Evolutionary conservation across 2,113 vertebrate species (phyloP).

Genomic region (Lutjanus erythropterus): DNA sequence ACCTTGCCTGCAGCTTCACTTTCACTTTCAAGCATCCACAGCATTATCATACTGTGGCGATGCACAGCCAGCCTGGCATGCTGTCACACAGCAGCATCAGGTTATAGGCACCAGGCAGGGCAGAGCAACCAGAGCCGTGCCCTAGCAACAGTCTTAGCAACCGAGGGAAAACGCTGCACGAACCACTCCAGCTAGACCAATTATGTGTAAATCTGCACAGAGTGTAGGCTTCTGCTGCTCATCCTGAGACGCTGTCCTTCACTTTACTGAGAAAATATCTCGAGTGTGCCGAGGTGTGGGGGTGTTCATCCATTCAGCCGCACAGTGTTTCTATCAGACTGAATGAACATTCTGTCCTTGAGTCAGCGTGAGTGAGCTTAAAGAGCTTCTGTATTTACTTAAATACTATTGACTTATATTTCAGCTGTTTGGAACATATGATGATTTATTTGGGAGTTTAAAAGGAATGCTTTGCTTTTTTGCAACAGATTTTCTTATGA

Average conservation of each 20-base stretch:
- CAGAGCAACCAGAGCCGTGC: constrained; percentile 50
- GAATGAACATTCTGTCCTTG: constrained; percentile 55
- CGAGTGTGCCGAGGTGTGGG: constrained; percentile 9
- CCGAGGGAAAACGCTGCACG: constrained; percentile 45
- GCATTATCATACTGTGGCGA: background rate
- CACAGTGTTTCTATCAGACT: constrained; percentile 28
- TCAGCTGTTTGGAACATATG: background rate
- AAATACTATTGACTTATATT: constrained; percentile 3
- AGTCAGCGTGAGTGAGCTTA: background rate
- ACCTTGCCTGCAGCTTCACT: constrained; percentile 16
- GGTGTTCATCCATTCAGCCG: constrained; percentile 36
- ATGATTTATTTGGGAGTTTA: background rate
- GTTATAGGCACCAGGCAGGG: constrained; percentile 47
- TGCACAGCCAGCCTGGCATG: constrained; percentile 22
- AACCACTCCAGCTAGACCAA: constrained; percentile 42
- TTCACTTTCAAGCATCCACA: constrained; percentile 23
- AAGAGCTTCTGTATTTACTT: background rate
- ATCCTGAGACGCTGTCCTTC: constrained; percentile 28
- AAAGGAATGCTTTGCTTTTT: background rate
- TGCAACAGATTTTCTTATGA: background rate
- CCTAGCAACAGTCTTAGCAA: constrained; percentile 82
- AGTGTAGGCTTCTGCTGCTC: constrained; percentile 37
- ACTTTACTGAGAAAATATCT: constrained; percentile 33
- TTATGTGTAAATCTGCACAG: constrained; percentile 57
- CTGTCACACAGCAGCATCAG: constrained; percentile 50